Conservation (phyloP, 2,888 invertebrate genomes). For the Sturmia bella region DNA sequence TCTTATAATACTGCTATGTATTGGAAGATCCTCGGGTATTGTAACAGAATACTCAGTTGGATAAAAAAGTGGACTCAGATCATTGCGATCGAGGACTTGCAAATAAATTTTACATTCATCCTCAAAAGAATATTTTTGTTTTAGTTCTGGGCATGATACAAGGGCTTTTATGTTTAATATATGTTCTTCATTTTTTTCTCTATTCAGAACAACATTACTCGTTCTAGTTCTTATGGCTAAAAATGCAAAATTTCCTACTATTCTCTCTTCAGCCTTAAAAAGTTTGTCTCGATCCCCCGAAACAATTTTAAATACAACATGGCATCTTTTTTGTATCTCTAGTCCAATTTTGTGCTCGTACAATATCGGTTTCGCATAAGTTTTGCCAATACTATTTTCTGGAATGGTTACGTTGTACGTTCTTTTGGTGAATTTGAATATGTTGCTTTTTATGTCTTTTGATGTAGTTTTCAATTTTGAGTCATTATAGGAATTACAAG, state of each 20-base stretch:
- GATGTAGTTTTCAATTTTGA: constrained; percentile 29
- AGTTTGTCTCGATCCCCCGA: constrained; percentile 94
- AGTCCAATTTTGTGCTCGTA: constrained; percentile 92
- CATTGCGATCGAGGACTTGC: constrained; percentile 91
- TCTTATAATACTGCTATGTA: constrained; percentile 90
- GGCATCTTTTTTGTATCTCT: constrained; percentile 83
- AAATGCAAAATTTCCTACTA: constrained; percentile 97
- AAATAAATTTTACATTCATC: constrained; percentile 88
- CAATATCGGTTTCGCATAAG: constrained; percentile 88
- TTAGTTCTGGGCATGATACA: constrained; percentile 77
- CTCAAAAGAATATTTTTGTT: constrained; percentile 82
- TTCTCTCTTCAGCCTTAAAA: constrained; percentile 94
- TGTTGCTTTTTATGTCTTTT: constrained; percentile 63
- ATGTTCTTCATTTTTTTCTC: constrained; percentile 94
- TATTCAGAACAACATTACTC: constrained; percentile 93
- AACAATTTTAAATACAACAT: constrained; percentile 92
- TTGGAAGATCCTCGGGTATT: constrained; percentile 93
- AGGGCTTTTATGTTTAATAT: constrained; percentile 89
- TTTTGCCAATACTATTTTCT: constrained; percentile 95
- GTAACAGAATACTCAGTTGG: constrained; percentile 92
- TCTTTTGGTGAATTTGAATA: constrained; percentile 87
- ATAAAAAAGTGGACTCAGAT: constrained; percentile 96
- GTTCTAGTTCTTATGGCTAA: constrained; percentile 93
- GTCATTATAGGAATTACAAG: constrained; percentile 32
- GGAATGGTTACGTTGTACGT: constrained; percentile 94